Base-by-base conservation (phyloP, 2,888 invertebrate genomes). In the Erebia ligea region DNA sequence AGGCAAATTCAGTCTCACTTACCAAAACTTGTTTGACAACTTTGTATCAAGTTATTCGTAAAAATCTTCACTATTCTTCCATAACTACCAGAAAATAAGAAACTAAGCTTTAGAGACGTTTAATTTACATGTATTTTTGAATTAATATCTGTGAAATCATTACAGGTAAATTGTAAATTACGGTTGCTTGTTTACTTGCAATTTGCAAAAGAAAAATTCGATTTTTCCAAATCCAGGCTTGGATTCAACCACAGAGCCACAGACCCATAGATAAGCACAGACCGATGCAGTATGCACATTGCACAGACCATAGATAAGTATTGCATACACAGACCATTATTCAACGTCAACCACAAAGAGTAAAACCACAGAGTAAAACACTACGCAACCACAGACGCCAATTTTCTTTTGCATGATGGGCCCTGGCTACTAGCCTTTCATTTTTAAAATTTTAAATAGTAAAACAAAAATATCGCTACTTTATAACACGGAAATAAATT, bases 21-120 rank as follows among this genome's bases (percentile, higher is more conserved):
- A 75, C 72, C 42, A 50, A 72, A 45, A 76, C 71, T 73, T 59
- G 76, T 75, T 71, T 71, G 73, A 74, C 73, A 63, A 75, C 69
- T 75, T 74, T 69, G 68, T 57, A 71, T 50, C 15, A 21, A 66
- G 34, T 54, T 17, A 62, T 13, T 34, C 45, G 15, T 13, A 40
- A 56, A 57, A 50, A 48, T 64, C 58, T 42, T 67, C 54, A 34
- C 50, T 58, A 17, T 40, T 54, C 21, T 34, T 50, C 58, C 40
- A 63, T 42, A 21, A 13, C 63, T 13, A 54, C 19, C 50, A 9
- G 9, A 10, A 50, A 34, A 19, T 13, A 19, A 11, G 25, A 21
- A 63, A 21, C n/a, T 34, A n/a, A n/a, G n/a, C 15, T n/a, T 11
- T 11, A 25, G 8, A n/a, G n/a, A 15, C 11, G 15, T 50, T n/a